Conservation (phyloP, 2,888 invertebrate species). For the Steinernema hermaphroditum region DNA sequence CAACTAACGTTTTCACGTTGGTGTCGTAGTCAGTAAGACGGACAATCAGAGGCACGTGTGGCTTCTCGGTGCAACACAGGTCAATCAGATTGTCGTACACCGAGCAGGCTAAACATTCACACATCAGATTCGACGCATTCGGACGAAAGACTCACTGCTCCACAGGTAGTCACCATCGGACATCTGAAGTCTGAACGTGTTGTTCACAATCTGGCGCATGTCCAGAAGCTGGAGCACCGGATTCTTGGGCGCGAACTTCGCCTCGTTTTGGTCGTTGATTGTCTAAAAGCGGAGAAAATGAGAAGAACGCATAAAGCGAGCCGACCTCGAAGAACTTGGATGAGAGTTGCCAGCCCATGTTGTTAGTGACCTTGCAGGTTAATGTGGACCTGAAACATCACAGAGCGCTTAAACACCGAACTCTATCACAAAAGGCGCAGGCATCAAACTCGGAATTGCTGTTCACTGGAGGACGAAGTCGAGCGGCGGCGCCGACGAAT, state of each 20-base stretch:
- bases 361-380: neutral
- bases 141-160: slow-evolving; percentile 9
- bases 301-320: neutral
- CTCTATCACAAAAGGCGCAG: too few relatives aligned
- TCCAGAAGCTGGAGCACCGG: slow-evolving; percentile 45
- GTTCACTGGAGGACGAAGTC: too few relatives aligned
- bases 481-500: too few relatives aligned
- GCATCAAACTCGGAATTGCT: too few relatives aligned
- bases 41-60: neutral
- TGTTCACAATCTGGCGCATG: slow-evolving; percentile 31
- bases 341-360: neutral
- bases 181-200: neutral
- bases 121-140: neutral
- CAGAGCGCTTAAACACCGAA: too few relatives aligned
- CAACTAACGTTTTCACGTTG: neutral
- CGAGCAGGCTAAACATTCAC: neutral
- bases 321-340: neutral
- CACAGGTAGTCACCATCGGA: neutral
- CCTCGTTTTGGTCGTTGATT: neutral
- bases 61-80: neutral
- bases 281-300: neutral
- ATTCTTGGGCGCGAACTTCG: neutral
- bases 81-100: neutral
- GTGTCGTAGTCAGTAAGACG: neutral
- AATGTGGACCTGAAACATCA: neutral